Base-by-base conservation (phyloP, 2,113 vertebrate species). In the Dermatemys mawii region DNA sequence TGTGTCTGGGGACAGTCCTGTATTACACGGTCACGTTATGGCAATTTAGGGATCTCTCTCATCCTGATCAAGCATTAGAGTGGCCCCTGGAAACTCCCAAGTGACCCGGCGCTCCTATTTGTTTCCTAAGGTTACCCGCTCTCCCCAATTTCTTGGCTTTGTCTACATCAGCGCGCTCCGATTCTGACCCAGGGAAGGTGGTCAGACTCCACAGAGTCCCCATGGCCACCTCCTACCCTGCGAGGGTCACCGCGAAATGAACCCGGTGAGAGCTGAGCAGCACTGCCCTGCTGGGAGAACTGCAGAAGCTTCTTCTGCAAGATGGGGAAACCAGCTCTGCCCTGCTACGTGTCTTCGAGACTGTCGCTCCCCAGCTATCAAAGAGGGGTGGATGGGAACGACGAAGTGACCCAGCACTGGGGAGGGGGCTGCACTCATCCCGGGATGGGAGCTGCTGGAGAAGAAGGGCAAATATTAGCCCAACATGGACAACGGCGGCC, bases 381-480 rank as follows among this genome's bases (percentile, higher is more conserved):
- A 57, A 12, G 55, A n/a, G 27, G 11, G 9, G 55, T 29, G 27
- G 55, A 57, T 57, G 60, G 0, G 0, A 78, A 13, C 3, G 49
- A n/a, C 41, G 19, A 3, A 70, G 60, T 14, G 57, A 63, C 2
- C 0, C 0, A 19, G 84, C 70, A 19, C 5, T 7, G 13, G 10
- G 41, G 4, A 50, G 5, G 19, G 82, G 35, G 51, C 73, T 78
- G 83, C 6, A 46, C 2, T 29, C 87, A 81, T 21, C 63, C 57
- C 57, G 1, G 13, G 46, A 87, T 91, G 54, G 50, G 81, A 24
- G 27, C 1, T 17, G 9, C 50, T 35, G 41, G 17, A 83, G 53
- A 67, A 78, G 50, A 67, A 78, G 46, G 32, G 27, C 51, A 82
- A 32, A 14, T 41, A 46, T 21, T 35, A 49, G 17, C 29, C 38